Conservation (phyloP, 2,113 vertebrate species). For the Ariopsis seemanni region DNA sequence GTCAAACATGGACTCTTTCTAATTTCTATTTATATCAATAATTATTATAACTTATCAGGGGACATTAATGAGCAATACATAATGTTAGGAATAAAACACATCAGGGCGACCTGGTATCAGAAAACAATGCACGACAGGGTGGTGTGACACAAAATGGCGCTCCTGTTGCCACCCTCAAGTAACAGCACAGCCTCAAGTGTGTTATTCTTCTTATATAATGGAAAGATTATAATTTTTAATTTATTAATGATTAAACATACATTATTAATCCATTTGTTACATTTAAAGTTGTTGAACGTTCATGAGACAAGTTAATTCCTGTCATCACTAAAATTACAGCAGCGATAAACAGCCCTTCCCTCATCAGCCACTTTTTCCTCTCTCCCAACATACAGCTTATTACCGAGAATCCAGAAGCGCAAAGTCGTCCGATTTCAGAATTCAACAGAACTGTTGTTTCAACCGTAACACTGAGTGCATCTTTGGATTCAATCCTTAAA, state of each 20-base stretch:
- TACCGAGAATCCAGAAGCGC: not conserved
- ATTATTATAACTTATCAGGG: not conserved
- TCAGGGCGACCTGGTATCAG: not conserved
- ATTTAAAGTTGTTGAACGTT: not conserved
- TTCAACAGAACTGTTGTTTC: not conserved
- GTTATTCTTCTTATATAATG: not conserved
- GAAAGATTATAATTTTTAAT: not conserved
- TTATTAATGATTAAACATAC: not conserved
- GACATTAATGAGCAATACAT: not conserved
- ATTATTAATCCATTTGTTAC: not conserved
- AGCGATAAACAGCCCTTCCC: not conserved
- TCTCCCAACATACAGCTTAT: not conserved
- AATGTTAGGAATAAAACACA: not conserved
- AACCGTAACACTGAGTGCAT: no score
- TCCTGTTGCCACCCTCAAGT: no score
- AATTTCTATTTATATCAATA: not conserved
- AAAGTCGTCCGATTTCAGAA: not conserved
- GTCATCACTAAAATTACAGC: not conserved
- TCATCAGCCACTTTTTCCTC: not conserved
- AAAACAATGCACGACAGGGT: not conserved
- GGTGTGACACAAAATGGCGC: no score
- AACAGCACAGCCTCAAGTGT: not conserved
- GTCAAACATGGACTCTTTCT: not conserved
- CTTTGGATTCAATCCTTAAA: not conserved
- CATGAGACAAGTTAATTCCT: not conserved